Evolutionary conservation across 2,888 invertebrate genomes (phyloP).

Genomic region (Vesta saturnalis): DNA sequence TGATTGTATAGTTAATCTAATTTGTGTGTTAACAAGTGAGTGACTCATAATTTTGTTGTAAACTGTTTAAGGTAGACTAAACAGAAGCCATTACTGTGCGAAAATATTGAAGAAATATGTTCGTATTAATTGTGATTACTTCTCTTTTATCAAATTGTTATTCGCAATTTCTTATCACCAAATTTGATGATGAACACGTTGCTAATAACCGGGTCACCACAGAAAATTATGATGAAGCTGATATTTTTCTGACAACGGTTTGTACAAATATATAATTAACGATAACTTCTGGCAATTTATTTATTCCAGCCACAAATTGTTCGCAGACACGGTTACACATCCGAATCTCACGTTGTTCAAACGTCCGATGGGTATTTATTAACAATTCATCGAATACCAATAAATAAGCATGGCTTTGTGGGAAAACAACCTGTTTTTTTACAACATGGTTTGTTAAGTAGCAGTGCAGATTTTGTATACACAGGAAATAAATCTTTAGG

Average conservation of each 20-base stretch:
- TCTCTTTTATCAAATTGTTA: neutral
- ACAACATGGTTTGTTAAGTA: conserved; percentile 84
- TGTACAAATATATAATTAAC: neutral
- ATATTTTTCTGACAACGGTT: neutral
- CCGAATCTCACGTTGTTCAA: conserved; percentile 75
- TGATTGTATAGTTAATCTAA: too few relatives aligned
- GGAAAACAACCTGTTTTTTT: conserved; percentile 71
- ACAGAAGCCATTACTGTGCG: too few relatives aligned
- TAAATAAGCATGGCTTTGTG: conserved; percentile 59
- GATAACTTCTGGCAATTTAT: neutral
- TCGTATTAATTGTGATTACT: neutral
- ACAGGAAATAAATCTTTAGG: conserved; percentile 73
- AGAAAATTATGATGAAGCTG: neutral
- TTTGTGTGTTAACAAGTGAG: too few relatives aligned
- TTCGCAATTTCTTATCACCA: neutral
- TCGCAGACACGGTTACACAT: conserved; percentile 70
- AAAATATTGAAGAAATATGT: neutral
- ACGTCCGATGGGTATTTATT: conserved; percentile 88
- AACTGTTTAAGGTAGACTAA: too few relatives aligned
- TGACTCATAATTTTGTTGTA: too few relatives aligned
- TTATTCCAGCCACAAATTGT: conserved; percentile 65
- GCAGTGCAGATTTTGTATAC: conserved; percentile 82
- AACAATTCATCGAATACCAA: conserved; percentile 83
- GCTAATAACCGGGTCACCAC: neutral
- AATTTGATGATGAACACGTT: neutral